Evolutionary conservation across 2,797 vertebrate species (phyloP).

Genomic region (Sternarchorhynchus goeldii): DNA sequence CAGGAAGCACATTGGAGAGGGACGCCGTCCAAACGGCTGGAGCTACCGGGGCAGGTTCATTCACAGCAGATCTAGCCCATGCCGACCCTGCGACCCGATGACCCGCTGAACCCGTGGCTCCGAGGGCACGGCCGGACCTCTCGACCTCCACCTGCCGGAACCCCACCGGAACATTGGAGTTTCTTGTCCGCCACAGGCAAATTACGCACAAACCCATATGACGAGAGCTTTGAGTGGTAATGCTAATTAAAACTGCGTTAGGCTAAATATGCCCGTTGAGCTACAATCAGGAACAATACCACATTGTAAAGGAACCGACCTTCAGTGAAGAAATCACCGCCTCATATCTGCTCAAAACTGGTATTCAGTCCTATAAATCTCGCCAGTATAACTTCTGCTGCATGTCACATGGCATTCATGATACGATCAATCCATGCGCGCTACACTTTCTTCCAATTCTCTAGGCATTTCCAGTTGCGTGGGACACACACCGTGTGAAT

Average conservation of each 20-base stretch:
- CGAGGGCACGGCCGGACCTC: constrained; percentile 35
- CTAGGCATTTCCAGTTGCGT: constrained; percentile 74
- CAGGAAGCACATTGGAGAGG: constrained; percentile 79
- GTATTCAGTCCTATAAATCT: constrained; percentile 7
- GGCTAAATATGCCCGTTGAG: too few relatives aligned
- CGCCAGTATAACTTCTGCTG: constrained; percentile 47
- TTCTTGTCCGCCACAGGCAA: not conserved
- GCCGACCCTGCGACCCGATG: constrained; percentile 60
- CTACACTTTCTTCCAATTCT: constrained; percentile 58
- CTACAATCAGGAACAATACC: not conserved
- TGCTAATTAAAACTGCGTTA: too few relatives aligned
- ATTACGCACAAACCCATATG: not conserved
- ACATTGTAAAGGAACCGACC: not conserved
- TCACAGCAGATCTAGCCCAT: constrained; percentile 53
- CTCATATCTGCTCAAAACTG: not conserved
- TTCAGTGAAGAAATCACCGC: not conserved
- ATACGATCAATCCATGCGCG: constrained; percentile 64
- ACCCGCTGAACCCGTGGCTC: constrained; percentile 55
- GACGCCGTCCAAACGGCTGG: constrained; percentile 69
- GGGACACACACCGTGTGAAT: constrained; percentile 78
- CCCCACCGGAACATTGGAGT: constrained; percentile 44
- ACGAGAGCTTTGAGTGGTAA: too few relatives aligned
- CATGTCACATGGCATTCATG: constrained; percentile 67
- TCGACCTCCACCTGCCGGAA: constrained; percentile 56
- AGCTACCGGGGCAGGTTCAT: constrained; percentile 67